Percentiles rank a stretch among this genome's conserved stretches.
These are phyloP conservation scores for Sphyrna mokarran DNA, from an alignment of 2,113 vertebrate species.

Conservation along the genomic window DNA sequence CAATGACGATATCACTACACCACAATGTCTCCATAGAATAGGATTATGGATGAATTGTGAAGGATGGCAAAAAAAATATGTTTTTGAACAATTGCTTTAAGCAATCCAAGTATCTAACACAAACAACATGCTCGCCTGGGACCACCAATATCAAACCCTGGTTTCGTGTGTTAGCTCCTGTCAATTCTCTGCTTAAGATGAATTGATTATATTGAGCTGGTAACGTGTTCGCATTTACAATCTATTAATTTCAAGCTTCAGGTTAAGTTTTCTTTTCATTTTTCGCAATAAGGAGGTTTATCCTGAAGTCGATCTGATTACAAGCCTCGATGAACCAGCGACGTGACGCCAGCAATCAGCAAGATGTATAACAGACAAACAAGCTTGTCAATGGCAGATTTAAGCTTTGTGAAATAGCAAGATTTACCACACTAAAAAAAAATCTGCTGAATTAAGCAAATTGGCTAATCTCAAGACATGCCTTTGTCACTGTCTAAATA, in stretches of 20 bases:
- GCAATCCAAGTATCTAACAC: background rate
- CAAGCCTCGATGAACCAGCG: background rate
- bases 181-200: background rate
- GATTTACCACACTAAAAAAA: background rate
- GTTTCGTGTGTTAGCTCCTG: background rate
- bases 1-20: too few species aligned
- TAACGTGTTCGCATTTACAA: background rate
- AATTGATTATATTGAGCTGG: too few species aligned
- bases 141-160: background rate
- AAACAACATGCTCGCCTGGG: background rate
- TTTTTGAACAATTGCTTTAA: background rate
- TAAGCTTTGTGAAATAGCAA: background rate
- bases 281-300: background rate
- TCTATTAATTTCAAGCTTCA: background rate
- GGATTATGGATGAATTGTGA: background rate
- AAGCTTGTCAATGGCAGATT: background rate
- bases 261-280: background rate
- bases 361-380: background rate
- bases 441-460: background rate
- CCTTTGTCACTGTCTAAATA: slow-evolving; percentile 3
- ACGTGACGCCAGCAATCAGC: background rate
- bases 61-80: background rate
- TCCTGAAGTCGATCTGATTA: background rate
- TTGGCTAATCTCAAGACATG: background rate
- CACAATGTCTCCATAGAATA: too few species aligned